phyloP scores from a whole-genome alignment of 1,140 invertebrate genomes.

The Papilio polyxenes region DNA sequence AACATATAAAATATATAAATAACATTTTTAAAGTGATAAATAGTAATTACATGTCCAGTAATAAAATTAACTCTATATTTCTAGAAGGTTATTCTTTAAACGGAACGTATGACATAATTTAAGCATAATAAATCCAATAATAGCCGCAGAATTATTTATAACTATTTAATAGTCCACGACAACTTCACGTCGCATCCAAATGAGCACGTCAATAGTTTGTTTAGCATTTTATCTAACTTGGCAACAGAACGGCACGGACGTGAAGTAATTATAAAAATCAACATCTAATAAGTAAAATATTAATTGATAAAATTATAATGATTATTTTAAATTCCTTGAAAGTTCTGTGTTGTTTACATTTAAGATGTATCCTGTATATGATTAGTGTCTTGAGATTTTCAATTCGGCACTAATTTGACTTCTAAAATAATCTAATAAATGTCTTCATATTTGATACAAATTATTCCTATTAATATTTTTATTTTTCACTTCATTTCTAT shows the following conservation, averaged over 20 bases:
- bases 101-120: background rate
- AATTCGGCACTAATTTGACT: no score
- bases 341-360: background rate
- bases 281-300: background rate
- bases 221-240: conserved; percentile 37
- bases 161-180: conserved; percentile 37
- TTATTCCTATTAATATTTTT: no score
- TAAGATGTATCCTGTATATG: background rate
- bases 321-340: background rate
- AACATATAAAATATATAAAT: no score
- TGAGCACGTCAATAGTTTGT: conserved; percentile 15
- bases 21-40: no score
- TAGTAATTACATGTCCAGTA: no score
- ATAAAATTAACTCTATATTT: background rate
- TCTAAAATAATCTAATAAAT: no score
- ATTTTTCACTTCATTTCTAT: no score
- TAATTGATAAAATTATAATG: background rate
- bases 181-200: conserved; percentile 26
- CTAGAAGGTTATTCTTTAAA: background rate
- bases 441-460: no score
- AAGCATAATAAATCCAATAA: conserved; percentile 25
- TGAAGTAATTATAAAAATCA: conserved; percentile 36
- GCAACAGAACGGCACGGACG: conserved; percentile 1
- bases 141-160: conserved; percentile 34
- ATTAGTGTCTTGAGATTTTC: no score